A percentile compares a stretch with the other conserved stretches of the same genome.
Conservation (phyloP, 2,113 vertebrate genomes). For the Eulemur rufifrons region DNA sequence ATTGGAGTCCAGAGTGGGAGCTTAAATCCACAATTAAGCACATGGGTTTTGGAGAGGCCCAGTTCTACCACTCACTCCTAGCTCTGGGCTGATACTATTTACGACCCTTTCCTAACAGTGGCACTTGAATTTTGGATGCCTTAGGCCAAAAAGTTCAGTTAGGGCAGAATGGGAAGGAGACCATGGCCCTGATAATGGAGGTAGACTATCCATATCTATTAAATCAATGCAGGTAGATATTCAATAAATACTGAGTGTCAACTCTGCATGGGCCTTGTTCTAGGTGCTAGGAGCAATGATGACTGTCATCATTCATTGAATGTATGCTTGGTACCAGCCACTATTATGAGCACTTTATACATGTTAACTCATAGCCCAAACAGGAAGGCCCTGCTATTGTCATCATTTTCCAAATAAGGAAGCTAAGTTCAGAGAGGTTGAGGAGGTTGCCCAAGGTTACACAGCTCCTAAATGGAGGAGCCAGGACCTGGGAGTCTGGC, state of each 20-base stretch:
- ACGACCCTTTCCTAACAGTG: not conserved
- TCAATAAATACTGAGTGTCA: not conserved
- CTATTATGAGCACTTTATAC: not conserved
- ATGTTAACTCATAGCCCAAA: not conserved
- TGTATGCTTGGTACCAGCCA: not conserved
- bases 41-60: not conserved
- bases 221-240: not conserved
- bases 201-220: not conserved
- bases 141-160: not conserved
- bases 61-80: not conserved
- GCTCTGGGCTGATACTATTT: not conserved
- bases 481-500: not conserved
- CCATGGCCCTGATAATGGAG: not conserved
- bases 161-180: not conserved
- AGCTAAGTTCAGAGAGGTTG: not conserved
- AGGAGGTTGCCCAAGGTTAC: not conserved
- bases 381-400: not conserved
- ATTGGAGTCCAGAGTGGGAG: not conserved
- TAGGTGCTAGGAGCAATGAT: not conserved
- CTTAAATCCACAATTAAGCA: not conserved
- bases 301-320: not conserved
- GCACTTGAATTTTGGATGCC: not conserved
- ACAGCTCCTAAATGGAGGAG: not conserved
- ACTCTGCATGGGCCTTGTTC: not conserved
- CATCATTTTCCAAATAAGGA: not conserved